A percentile compares a stretch with the other conserved stretches of the same genome.
These are phyloP conservation scores for Glaucopsyche alexis DNA, from an alignment of 2,888 invertebrate genomes.

Conservation along the genomic window DNA sequence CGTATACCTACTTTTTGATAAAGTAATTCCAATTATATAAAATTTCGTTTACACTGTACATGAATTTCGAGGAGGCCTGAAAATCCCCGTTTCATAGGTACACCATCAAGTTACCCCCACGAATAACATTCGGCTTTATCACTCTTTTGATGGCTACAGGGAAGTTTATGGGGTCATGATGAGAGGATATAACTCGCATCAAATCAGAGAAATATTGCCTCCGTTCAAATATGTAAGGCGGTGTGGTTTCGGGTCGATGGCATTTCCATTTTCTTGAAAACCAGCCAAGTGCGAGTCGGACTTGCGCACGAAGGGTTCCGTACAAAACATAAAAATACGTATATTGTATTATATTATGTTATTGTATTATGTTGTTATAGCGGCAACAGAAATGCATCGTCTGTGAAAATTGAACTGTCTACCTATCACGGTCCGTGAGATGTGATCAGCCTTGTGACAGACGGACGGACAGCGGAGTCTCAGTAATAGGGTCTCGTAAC, in stretches of 20 bases:
- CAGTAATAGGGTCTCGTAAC: too few relatives aligned
- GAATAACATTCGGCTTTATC: conserved; percentile 23
- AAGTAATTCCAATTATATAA: neutral
- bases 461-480: too few relatives aligned
- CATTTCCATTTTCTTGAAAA: neutral
- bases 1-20: neutral
- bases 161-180: conserved; percentile 20
- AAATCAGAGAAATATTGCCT: conserved; percentile 17
- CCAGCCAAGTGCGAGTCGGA: too few relatives aligned
- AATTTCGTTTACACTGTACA: neutral
- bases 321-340: too few relatives aligned
- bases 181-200: conserved; percentile 23
- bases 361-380: too few relatives aligned
- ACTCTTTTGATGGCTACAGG: conserved; percentile 5
- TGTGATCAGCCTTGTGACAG: too few relatives aligned
- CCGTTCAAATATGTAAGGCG: conserved; percentile 18
- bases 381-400: too few relatives aligned
- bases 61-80: neutral
- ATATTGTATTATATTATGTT: too few relatives aligned
- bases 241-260: neutral
- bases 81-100: neutral
- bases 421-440: too few relatives aligned
- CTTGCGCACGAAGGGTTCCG: too few relatives aligned
- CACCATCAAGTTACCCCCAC: conserved; percentile 7
- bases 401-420: too few relatives aligned